Percentiles rank a stretch among this genome's conserved stretches.
Evolutionary conservation across 2,797 vertebrate species (phyloP).

Genomic region (Myripristis jacobus): DNA sequence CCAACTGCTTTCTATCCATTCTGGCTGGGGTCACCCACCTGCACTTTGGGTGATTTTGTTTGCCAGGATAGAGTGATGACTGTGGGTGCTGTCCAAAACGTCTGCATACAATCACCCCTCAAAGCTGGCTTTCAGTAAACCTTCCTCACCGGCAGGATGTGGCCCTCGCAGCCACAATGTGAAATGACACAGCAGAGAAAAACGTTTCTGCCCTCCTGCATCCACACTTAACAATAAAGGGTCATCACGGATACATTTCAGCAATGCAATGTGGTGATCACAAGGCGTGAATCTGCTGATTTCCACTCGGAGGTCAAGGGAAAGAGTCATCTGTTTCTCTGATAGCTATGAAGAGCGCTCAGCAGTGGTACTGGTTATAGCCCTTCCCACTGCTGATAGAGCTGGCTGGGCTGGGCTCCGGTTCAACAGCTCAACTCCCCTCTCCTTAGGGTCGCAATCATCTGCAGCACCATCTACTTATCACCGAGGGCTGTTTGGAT

Average conservation of each 20-base stretch:
- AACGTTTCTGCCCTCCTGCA: background rate
- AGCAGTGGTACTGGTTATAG: slow-evolving; percentile 37
- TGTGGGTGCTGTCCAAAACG: slow-evolving; percentile 43
- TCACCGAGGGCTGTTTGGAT: slow-evolving; percentile 73
- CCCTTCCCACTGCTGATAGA: slow-evolving; percentile 46
- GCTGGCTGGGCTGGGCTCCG: slow-evolving; percentile 35
- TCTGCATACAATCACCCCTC: slow-evolving; percentile 42
- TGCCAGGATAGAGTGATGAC: slow-evolving; percentile 47
- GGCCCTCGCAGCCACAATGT: slow-evolving; percentile 13
- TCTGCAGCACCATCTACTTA: slow-evolving; percentile 71
- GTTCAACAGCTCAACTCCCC: slow-evolving; percentile 57
- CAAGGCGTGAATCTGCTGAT: slow-evolving; percentile 38
- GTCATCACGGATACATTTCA: background rate
- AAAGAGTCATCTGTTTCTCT: slow-evolving; percentile 54
- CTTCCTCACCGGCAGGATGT: slow-evolving; percentile 29
- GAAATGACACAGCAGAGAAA: slow-evolving; percentile 36
- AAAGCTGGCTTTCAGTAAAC: slow-evolving; percentile 51
- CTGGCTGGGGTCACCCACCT: slow-evolving; percentile 56
- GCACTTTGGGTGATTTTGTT: slow-evolving; percentile 46
- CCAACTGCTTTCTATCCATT: slow-evolving; percentile 40
- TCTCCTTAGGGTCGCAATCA: slow-evolving; percentile 71
- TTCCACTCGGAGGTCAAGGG: slow-evolving; percentile 38
- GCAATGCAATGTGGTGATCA: slow-evolving; percentile 42
- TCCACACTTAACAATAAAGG: slow-evolving; percentile 2
- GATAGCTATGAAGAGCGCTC: slow-evolving; percentile 61